These are phyloP conservation scores for Listronotus bonariensis DNA, from an alignment of 1,140 invertebrate genomes.

Conservation along the genomic window DNA sequence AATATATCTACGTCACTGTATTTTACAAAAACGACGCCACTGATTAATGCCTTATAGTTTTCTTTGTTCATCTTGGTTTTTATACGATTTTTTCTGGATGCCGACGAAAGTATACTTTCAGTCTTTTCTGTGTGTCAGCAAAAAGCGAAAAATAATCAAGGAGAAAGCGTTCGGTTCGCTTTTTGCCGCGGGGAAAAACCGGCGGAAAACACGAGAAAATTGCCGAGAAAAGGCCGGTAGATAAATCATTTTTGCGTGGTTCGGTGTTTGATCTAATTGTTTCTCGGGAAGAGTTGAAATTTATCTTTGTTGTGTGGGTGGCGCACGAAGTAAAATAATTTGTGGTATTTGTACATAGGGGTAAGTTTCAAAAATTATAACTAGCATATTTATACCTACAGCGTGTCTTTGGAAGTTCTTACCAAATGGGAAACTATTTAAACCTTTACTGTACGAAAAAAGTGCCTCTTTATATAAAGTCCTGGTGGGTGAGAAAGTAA, in stretches of 20 bases:
- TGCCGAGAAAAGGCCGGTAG: constrained; percentile 15
- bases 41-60: constrained; percentile 13
- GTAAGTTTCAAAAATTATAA: no score
- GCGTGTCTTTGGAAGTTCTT: no score
- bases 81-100: constrained; percentile 2
- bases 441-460: no score
- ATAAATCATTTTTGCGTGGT: constrained; percentile 17
- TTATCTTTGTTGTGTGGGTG: no score
- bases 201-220: constrained; percentile 10
- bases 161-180: constrained; percentile 16
- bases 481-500: no score
- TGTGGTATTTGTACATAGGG: no score
- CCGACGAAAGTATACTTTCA: constrained; percentile 15
- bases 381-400: no score
- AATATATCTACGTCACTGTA: background rate
- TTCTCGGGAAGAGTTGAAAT: no score
- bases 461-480: no score
- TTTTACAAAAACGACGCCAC: background rate
- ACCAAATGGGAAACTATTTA: no score
- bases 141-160: constrained; percentile 25
- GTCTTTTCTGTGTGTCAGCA: background rate
- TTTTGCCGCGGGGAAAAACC: constrained; percentile 15
- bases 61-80: constrained; percentile 3
- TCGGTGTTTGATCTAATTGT: background rate
- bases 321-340: no score